Conservation (phyloP, 1,140 invertebrate genomes). For the Drosophila obscura region DNA sequence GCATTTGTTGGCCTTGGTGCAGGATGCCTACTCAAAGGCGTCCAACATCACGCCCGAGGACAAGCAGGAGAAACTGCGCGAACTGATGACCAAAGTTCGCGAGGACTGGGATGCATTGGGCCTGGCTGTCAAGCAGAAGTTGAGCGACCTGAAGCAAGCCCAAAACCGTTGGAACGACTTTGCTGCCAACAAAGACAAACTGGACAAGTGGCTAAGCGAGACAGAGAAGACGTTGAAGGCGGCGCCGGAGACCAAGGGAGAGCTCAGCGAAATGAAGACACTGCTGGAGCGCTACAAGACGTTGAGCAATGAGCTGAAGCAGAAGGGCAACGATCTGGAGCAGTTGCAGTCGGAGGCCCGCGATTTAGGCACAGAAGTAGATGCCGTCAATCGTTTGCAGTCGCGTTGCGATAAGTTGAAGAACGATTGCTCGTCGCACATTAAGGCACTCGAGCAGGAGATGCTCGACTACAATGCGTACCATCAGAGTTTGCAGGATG, state of each 20-base stretch:
- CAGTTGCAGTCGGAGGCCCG: conserved; percentile 89
- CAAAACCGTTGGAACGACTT: conserved; percentile 93
- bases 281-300: conserved; percentile 93
- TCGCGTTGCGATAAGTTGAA: conserved; percentile 87
- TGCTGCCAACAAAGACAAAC: conserved; percentile 87
- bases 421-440: conserved; percentile 86
- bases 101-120: conserved; percentile 93
- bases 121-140: conserved; percentile 91
- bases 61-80: conserved; percentile 90
- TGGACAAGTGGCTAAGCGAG: conserved; percentile 89
- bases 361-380: conserved; percentile 88
- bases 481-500: conserved; percentile 94
- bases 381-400: conserved; percentile 87
- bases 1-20: conserved; percentile 90
- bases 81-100: conserved; percentile 89
- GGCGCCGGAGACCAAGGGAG: conserved; percentile 89
- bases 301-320: conserved; percentile 89
- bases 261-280: conserved; percentile 95
- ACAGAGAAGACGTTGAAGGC: conserved; percentile 87
- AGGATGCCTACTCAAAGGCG: conserved; percentile 93
- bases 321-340: conserved; percentile 89
- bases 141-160: conserved; percentile 90
- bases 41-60: conserved; percentile 91
- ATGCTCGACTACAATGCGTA: conserved; percentile 94
- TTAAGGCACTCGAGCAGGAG: conserved; percentile 89